A percentile compares a stretch with the other conserved stretches of the same genome.
These are phyloP conservation scores for Alouatta palliata DNA, from an alignment of 2,113 vertebrate species.

Conservation along the genomic window DNA sequence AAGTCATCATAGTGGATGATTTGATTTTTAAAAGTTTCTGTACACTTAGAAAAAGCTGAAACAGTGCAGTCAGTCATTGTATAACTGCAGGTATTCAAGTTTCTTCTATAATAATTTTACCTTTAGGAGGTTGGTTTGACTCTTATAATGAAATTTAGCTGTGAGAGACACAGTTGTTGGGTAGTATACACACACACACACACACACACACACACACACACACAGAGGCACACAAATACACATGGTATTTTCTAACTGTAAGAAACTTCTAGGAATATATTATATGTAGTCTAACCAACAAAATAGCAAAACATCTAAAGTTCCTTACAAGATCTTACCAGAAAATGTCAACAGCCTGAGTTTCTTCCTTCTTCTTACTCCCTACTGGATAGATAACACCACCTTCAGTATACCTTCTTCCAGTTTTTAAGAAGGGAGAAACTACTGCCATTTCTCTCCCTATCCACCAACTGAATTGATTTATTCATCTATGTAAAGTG, in stretches of 20 bases:
- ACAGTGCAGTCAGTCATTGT: background rate
- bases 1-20: background rate
- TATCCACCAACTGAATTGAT: background rate
- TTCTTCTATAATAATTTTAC: background rate
- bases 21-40: background rate
- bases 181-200: background rate
- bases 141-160: background rate
- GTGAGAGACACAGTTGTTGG: background rate
- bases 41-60: background rate
- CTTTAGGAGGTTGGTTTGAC: background rate
- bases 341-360: background rate
- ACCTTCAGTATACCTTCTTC: background rate
- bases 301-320: background rate
- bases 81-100: background rate
- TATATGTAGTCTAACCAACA: background rate
- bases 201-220: background rate
- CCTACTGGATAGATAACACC: background rate
- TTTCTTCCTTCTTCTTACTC: background rate
- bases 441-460: background rate
- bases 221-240: background rate
- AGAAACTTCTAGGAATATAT: background rate
- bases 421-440: background rate
- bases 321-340: background rate
- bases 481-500: slow-evolving; percentile 45
- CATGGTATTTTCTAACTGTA: background rate